Evolutionary conservation across 2,888 invertebrate species (phyloP), one percentile per base, ranked within the genome.

Genomic region (Matsumyia berberina): DNA sequence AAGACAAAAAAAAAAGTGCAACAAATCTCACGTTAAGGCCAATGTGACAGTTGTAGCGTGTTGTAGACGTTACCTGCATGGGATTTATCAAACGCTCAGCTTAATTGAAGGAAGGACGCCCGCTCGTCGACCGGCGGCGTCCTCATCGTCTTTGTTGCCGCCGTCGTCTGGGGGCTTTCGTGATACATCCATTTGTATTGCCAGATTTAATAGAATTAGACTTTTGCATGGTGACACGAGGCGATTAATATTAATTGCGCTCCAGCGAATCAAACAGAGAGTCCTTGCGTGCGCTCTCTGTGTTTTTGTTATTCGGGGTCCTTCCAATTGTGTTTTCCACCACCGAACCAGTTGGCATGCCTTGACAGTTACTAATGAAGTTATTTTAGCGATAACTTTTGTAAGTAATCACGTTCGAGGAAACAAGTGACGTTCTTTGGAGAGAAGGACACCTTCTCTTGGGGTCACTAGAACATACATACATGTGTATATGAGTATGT

Each of bases 181-280:
- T 83, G 83, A 83, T 79, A 73, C 62, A 67, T 79, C 83, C 79
- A 83, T 79, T 83, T 83, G 83, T 83, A 69, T 73, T 55, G 55
- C 55, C 79, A 83, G 83, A 83, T 83, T 79, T 83, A 83, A 79
- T 83, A 79, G 83, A 79, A 83, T 83, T 69, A 73, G 79, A 83
- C 73, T 62, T 73, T 83, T 79, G 83, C 79, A 83, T 83, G 83
- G 67, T 83, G 78, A 83, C 79, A 67, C 62, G 66, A 69, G 73
- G 79, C 78, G 83, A 79, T 83, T 79, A 82, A 82, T 82, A 82
- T 82, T 82, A 78, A 82, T 82, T 82, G 78, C 70, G 70, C 24
- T 44, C 24, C 4, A 24, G 24, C 24, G 82, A 78, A 78, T 72
- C 78, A 66, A 77, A 67, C 44, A 51, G 35, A 64, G 81, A 69